These are phyloP conservation scores for Heliothis subflexa DNA, from an alignment of 1,140 invertebrate genomes.

Conservation along the genomic window DNA sequence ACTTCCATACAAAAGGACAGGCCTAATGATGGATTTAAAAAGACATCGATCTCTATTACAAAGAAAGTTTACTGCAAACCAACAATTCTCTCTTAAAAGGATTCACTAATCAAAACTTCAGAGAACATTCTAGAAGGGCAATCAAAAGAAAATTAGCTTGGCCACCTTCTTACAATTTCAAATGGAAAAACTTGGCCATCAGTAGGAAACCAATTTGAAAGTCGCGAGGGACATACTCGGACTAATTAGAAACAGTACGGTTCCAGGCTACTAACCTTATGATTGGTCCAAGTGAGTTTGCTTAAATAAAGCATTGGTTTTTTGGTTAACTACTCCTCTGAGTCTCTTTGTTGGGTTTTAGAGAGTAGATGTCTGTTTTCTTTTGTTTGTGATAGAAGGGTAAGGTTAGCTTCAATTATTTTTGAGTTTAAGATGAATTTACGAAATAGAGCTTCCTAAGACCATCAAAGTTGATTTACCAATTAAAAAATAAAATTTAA, in stretches of 20 bases:
- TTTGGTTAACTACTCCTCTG: conserved; percentile 21
- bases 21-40: no score
- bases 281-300: conserved; percentile 12
- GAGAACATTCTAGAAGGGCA: conserved; percentile 46
- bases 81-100: conserved; percentile 20
- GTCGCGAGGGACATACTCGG: conserved; percentile 57
- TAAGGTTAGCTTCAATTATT: no score
- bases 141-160: conserved; percentile 62
- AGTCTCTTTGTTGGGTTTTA: neutral
- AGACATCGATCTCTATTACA: conserved; percentile 14
- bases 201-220: conserved; percentile 44
- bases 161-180: conserved; percentile 53
- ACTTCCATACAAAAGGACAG: no score
- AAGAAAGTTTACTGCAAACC: neutral
- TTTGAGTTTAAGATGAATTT: neutral
- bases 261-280: conserved; percentile 24
- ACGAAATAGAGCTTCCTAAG: neutral
- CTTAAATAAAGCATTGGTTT: conserved; percentile 41
- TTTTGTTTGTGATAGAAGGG: neutral
- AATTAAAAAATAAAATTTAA: no score
- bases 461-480: no score
- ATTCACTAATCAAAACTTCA: conserved; percentile 50
- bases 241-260: conserved; percentile 59
- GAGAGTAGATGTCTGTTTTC: neutral
- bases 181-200: conserved; percentile 60